Base-by-base conservation (phyloP, 2,888 invertebrate genomes). In the Catocala nupta region DNA sequence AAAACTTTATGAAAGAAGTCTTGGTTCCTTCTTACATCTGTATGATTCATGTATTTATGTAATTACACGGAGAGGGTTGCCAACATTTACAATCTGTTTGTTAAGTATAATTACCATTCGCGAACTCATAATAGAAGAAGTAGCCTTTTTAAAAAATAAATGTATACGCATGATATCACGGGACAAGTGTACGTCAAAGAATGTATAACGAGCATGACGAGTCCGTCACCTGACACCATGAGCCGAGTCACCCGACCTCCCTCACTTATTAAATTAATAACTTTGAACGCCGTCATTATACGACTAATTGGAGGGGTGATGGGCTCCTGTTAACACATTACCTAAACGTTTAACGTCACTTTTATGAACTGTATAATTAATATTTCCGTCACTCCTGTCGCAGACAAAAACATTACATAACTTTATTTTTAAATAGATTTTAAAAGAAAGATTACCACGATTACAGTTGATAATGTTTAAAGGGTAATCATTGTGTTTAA, bases 241-340 rank as follows among this genome's bases (percentile, higher is more conserved):
- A 82, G 85, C 75, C 68, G 76, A 74, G 85, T 77, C 87, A 88
- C 82, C 83, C 84, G 86, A 81, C 75, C 70, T 71, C 89, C 92
- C 92, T 88, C 76, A 84, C 87, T 92, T 94, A 94, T 93, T 93
- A 93, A 93, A 93, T 93, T 94, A 93, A 94, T 94, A 94, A 94
- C 92, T 91, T 82, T 83, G 89, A 91, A 89, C 92, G 87, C 87
- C 86, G 88, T 92, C 89, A 93, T 93, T 93, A 92, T 87, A 88
- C 89, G 80, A 75, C 92, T 93, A 93, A 93, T 93, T 92, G 91
- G 90, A 92, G 91, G 93, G 93, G 92, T 83, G 92, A 91, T 87
- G 90, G 88, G 90, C 86, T 88, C 83, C 84, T 90, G 91, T 90
- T 88, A 90, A 90, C 90, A 85, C 90, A 85, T 92, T 91, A 90